phyloP scores from a whole-genome alignment of 2,888 invertebrate species.

The Mechanitis mazaeus region DNA sequence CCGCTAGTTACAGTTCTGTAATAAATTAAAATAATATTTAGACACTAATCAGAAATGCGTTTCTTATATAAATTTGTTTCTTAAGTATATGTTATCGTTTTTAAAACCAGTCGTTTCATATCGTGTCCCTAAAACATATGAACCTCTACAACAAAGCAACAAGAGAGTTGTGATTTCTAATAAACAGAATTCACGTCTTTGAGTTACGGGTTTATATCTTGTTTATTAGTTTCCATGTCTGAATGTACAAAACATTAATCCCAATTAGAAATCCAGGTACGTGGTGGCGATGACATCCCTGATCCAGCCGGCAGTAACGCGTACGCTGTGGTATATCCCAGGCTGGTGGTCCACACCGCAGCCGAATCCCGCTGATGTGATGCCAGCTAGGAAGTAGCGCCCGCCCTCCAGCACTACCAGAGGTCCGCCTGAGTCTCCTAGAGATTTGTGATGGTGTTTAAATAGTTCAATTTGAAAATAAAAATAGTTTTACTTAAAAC shows the following conservation, averaged over 20 bases:
- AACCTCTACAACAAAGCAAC: too few species aligned
- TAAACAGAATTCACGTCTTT: too few species aligned
- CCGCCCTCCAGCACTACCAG: constrained; percentile 82
- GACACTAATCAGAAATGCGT: background rate
- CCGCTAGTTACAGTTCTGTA: background rate
- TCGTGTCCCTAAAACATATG: too few species aligned
- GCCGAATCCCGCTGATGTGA: constrained; percentile 91
- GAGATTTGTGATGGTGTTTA: background rate
- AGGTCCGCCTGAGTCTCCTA: constrained; percentile 90
- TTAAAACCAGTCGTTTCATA: too few species aligned
- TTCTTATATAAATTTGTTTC: background rate
- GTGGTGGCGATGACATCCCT: constrained; percentile 64
- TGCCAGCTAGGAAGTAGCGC: constrained; percentile 86
- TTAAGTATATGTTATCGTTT: too few species aligned
- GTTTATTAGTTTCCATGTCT: too few species aligned
- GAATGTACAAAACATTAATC: too few species aligned
- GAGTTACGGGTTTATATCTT: background rate
- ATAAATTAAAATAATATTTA: background rate
- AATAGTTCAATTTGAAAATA: background rate
- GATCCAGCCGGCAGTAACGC: constrained; percentile 83
- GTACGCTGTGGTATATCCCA: constrained; percentile 89
- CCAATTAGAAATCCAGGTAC: background rate
- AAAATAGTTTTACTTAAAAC: too few species aligned
- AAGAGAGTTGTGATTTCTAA: too few species aligned
- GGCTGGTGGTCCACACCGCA: constrained; percentile 91